Percentiles rank a stretch among this genome's conserved stretches.
These are phyloP conservation scores for Pangasianodon gigas DNA, from an alignment of 2,113 vertebrate genomes.

Conservation along the genomic window DNA sequence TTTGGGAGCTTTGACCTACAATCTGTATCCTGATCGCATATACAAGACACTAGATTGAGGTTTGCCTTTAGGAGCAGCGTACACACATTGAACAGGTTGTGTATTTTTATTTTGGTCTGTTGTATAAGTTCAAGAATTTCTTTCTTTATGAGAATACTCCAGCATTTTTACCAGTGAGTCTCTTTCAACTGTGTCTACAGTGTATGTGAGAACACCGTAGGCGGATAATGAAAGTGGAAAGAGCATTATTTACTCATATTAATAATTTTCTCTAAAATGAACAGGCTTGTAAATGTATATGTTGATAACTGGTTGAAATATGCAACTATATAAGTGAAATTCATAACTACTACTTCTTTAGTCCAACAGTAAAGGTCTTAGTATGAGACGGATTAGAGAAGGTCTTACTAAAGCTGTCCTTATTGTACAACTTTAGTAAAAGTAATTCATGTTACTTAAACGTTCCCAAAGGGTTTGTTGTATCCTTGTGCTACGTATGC, in stretches of 20 bases:
- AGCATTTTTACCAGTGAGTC: neutral
- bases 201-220: neutral
- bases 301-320: neutral
- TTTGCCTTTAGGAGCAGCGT: neutral
- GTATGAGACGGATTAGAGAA: neutral
- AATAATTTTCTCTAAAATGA: neutral
- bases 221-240: neutral
- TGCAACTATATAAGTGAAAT: neutral
- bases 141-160: neutral
- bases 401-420: neutral
- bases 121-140: neutral
- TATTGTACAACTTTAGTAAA: neutral
- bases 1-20: slow-evolving; percentile 46
- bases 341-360: neutral
- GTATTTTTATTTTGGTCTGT: neutral
- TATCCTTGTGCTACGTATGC: neutral
- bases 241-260: neutral
- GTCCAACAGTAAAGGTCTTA: neutral
- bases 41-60: neutral
- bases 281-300: neutral
- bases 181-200: neutral
- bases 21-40: slow-evolving; percentile 10
- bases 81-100: neutral
- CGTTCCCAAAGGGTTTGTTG: neutral
- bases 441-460: neutral